A percentile compares a stretch with the other conserved stretches of the same genome.
phyloP scores from a whole-genome alignment of 1,140 invertebrate genomes.

The Littorina saxatilis region DNA sequence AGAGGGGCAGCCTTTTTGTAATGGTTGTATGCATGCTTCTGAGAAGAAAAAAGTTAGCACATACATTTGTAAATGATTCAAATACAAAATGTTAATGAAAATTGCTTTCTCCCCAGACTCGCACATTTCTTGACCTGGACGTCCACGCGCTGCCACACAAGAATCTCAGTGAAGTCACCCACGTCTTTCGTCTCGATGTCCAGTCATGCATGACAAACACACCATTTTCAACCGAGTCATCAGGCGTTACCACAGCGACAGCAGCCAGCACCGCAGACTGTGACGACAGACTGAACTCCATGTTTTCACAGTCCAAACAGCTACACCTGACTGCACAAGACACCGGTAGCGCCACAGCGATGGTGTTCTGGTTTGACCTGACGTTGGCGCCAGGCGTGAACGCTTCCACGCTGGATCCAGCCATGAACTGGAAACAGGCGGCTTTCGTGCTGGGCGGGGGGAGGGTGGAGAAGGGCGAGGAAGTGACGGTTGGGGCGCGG shows the following conservation, averaged over 20 bases:
- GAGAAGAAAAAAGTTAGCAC: no score
- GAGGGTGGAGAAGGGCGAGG: constrained; percentile 49
- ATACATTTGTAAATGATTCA: no score
- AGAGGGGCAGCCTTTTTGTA: no score
- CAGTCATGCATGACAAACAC: constrained; percentile 43
- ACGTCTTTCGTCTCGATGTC: constrained; percentile 63
- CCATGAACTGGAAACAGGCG: constrained; percentile 69
- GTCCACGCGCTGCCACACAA: constrained; percentile 62
- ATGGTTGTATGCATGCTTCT: no score
- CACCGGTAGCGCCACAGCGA: constrained; percentile 58
- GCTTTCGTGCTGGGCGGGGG: constrained; percentile 58
- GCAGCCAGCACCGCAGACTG: neutral
- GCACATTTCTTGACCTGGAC: constrained; percentile 67
- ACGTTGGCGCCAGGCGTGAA: constrained; percentile 50
- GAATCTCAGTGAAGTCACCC: constrained; percentile 60
- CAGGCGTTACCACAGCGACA: neutral
- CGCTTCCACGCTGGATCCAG: constrained; percentile 58
- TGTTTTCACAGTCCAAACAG: constrained; percentile 50
- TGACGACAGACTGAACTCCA: neutral
- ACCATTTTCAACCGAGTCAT: constrained; percentile 37
- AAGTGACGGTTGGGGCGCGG: constrained; percentile 42
- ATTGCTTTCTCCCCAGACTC: constrained; percentile 62
- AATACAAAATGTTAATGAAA: no score
- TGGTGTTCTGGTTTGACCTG: constrained; percentile 72
- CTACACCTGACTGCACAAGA: constrained; percentile 51